Conservation (phyloP, 2,113 vertebrate species). For the Dicentrarchus labrax region DNA sequence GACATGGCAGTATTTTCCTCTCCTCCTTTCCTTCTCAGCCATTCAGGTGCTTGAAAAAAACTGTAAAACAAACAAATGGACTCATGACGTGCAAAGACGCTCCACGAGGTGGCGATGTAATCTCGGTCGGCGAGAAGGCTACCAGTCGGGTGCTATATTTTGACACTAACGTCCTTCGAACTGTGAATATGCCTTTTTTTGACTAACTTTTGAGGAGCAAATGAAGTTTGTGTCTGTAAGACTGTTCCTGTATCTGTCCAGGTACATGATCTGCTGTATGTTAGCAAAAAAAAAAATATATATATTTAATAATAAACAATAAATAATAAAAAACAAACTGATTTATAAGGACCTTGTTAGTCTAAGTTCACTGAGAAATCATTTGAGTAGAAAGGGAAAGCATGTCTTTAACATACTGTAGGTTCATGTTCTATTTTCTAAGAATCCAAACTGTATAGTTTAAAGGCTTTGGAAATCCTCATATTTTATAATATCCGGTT, state of each 20-base stretch:
- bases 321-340: background rate
- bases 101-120: background rate
- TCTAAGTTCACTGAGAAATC: constrained; percentile 5
- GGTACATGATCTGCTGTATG: constrained; percentile 29
- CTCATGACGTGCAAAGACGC: background rate
- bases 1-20: constrained; percentile 9
- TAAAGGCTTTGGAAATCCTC: constrained; percentile 61
- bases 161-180: constrained; percentile 59
- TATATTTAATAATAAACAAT: constrained; percentile 42
- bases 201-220: constrained; percentile 47
- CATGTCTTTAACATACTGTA: constrained; percentile 41
- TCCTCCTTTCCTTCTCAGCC: background rate
- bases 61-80: constrained; percentile 23
- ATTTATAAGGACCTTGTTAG: constrained; percentile 1
- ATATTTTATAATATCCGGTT: constrained; percentile 68
- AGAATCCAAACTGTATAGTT: constrained; percentile 59
- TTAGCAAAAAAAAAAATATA: constrained; percentile 36
- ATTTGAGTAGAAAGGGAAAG: constrained; percentile 30
- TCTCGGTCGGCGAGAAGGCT: constrained; percentile 25
- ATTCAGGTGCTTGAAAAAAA: constrained; percentile 27
- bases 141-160: constrained; percentile 54
- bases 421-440: constrained; percentile 58
- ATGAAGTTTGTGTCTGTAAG: constrained; percentile 50
- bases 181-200: constrained; percentile 73
- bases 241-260: constrained; percentile 28